Conservation (phyloP, 2,888 invertebrate genomes). For the Aleiodes testaceus region DNA sequence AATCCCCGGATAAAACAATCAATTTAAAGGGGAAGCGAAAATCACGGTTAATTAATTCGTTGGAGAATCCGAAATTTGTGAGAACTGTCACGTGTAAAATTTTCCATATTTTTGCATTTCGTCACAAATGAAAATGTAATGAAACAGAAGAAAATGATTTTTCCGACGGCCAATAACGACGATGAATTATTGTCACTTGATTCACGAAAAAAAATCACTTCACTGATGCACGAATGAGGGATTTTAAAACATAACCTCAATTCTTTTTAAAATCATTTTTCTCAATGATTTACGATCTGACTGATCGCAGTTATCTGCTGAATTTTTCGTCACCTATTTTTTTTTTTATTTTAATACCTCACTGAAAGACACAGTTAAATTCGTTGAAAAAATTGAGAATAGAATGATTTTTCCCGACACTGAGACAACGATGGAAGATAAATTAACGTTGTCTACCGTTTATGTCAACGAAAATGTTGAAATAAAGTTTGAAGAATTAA, state of each 20-base stretch:
- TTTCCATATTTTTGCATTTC: no score
- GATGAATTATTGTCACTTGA: no score
- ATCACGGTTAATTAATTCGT: not conserved
- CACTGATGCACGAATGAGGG: no score
- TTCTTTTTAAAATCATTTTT: slow-evolving; percentile 16
- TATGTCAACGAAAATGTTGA: slow-evolving; percentile 2
- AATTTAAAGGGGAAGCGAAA: not conserved
- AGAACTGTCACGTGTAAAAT: no score
- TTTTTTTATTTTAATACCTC: slow-evolving; percentile 8
- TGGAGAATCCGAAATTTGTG: no score
- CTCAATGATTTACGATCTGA: slow-evolving; percentile 39
- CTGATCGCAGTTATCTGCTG: slow-evolving; percentile 39
- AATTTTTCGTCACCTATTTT: slow-evolving; percentile 39
- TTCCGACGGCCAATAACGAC: no score
- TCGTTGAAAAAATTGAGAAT: no score
- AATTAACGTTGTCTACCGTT: slow-evolving; percentile 1
- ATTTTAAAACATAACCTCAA: no score
- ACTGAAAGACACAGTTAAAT: slow-evolving; percentile 28
- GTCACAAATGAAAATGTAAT: no score
- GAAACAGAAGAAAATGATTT: slow-evolving; percentile 6
- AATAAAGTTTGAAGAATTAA: not conserved
- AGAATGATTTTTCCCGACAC: not conserved
- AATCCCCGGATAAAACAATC: slow-evolving; percentile 20
- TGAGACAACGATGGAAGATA: not conserved
- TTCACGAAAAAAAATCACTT: no score